Evolutionary conservation across 1,140 invertebrate genomes (phyloP).

Genomic region (Drosophila persimilis): DNA sequence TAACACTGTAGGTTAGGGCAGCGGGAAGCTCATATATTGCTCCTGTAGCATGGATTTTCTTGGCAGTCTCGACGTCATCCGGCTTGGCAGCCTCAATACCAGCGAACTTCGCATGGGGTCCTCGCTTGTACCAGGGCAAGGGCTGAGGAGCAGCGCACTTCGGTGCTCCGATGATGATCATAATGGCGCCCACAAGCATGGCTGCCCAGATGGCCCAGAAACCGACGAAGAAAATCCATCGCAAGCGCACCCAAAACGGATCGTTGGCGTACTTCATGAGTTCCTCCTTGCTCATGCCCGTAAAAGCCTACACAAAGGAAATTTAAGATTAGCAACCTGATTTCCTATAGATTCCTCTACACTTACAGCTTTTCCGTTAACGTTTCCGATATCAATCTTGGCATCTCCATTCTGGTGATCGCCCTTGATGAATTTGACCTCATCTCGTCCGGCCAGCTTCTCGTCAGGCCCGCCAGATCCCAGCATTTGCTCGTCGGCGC

Average conservation of each 20-base stretch:
- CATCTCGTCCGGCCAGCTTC: slow-evolving; percentile 85
- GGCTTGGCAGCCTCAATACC: slow-evolving; percentile 28
- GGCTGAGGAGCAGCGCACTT: slow-evolving; percentile 90
- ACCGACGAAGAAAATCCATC: slow-evolving; percentile 92
- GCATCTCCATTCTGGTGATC: slow-evolving; percentile 92
- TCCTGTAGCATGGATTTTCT: slow-evolving; percentile 61
- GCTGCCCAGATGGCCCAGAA: slow-evolving; percentile 94
- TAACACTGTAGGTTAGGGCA: slow-evolving; percentile 64
- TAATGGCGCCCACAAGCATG: slow-evolving; percentile 92
- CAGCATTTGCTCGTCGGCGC: slow-evolving; percentile 88
- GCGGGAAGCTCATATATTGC: slow-evolving; percentile 78
- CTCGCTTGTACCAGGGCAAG: slow-evolving; percentile 86
- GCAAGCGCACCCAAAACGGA: slow-evolving; percentile 94
- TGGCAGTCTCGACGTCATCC: slow-evolving; percentile 42
- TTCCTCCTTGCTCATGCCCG: slow-evolving; percentile 95
- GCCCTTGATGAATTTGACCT: slow-evolving; percentile 88
- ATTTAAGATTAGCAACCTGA: background rate
- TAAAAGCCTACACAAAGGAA: slow-evolving; percentile 84
- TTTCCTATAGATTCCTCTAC: background rate
- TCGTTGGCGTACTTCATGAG: slow-evolving; percentile 95
- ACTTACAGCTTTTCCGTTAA: slow-evolving; percentile 84
- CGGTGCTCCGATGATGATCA: slow-evolving; percentile 92
- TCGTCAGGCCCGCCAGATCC: slow-evolving; percentile 84
- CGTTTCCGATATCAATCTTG: slow-evolving; percentile 91
- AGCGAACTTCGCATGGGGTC: slow-evolving; percentile 67